Conservation (phyloP, 1,140 invertebrate genomes). For the Bilobella aurantiaca region DNA sequence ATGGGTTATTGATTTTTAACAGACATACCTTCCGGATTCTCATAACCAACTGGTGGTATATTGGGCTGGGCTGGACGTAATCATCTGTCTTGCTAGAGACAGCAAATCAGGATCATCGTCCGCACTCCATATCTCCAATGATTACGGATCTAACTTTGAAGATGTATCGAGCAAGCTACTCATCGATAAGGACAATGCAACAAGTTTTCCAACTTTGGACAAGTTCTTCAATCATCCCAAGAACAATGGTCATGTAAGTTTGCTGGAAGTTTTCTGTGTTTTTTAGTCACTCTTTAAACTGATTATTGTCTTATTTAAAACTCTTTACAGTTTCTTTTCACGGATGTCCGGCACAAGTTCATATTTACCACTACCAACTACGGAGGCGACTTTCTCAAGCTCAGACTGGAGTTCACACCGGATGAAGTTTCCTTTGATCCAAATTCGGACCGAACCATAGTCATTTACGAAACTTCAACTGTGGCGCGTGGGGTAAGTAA, state of each 20-base stretch:
- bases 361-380: slow-evolving; percentile 66
- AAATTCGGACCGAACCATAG: slow-evolving; percentile 48
- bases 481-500: slow-evolving; percentile 52
- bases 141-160: slow-evolving; percentile 68
- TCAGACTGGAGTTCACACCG: slow-evolving; percentile 59
- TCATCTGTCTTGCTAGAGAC: slow-evolving; percentile 71
- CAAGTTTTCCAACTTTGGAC: slow-evolving; percentile 50
- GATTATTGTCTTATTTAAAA: slow-evolving; percentile 27
- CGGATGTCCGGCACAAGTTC: slow-evolving; percentile 62
- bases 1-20: slow-evolving; percentile 31
- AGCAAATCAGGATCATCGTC: slow-evolving; percentile 45
- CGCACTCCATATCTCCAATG: slow-evolving; percentile 69
- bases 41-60: slow-evolving; percentile 80
- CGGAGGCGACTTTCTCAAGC: slow-evolving; percentile 52
- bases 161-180: slow-evolving; percentile 55
- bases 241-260: slow-evolving; percentile 57
- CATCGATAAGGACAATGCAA: slow-evolving; percentile 42
- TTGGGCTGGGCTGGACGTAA: slow-evolving; percentile 78
- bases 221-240: slow-evolving; percentile 75
- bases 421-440: slow-evolving; percentile 64
- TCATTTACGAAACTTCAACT: slow-evolving; percentile 63
- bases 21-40: slow-evolving; percentile 59
- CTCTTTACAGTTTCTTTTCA: slow-evolving; percentile 73
- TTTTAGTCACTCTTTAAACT: slow-evolving; percentile 1
- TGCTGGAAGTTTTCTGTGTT: slow-evolving; percentile 34